Evolutionary conservation across 1,140 invertebrate genomes (phyloP), one percentile per base, ranked within the genome.

Genomic region (Lordiphosa collinella): DNA sequence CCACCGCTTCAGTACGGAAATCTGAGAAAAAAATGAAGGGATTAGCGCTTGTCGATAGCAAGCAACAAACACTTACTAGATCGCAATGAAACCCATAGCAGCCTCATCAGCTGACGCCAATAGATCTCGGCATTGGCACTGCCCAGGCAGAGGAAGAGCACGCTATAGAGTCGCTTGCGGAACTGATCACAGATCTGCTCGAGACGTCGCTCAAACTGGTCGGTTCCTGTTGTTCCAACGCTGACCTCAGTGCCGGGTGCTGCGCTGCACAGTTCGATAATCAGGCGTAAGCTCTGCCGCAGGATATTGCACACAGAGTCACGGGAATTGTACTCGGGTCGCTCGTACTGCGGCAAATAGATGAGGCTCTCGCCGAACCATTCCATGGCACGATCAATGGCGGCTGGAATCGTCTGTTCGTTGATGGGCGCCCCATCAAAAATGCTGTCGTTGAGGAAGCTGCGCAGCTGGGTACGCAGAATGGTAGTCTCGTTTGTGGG

Each of bases 121-220:
- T 64, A 89, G 37, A 73, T 50, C 48, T 88, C 80, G 1, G 88
- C 78, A 64, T 86, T 87, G 25, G 38, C 43, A 11, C 62, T 51
- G 38, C 88, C 88, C 34, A 88, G 64, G 44, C 88, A 89, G 12
- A 87, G 41, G 14, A 70, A 53, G 6, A 89, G 69, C 25, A 89
- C 85, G 44, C 66, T 73, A 38, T 66, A 87, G 4, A 89, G 61
- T 4, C 78, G 74, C 36, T 51, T 63, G 12, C 71, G 50, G 25
- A 89, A 86, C 62, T 66, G 51, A 0, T 79, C 65, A 10, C 76
- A 74, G 36, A 87, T 88, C 10, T 88, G 68, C 36, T 86, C 89
- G 1, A 91, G 76, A 8, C 76, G 88, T 43, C 90, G 76, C 14
- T 90, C 90, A 22, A 91, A 89, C 5, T 88, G 88, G 1, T 72